Base-by-base conservation (phyloP, 2,113 vertebrate species). In the Clarias macrocephalus region DNA sequence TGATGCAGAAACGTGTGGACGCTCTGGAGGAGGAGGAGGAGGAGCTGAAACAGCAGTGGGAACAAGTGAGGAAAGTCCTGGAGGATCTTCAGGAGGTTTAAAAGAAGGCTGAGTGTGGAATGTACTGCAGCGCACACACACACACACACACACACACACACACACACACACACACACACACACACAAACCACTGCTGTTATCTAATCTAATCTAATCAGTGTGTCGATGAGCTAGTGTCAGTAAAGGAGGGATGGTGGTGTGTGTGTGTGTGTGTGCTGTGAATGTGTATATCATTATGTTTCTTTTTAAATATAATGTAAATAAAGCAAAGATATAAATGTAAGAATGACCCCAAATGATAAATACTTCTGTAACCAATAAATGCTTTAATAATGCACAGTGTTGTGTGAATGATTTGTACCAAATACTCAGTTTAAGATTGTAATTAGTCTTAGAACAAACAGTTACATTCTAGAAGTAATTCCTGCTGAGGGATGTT, bases 21-120 rank as follows among this genome's bases (percentile, higher is more conserved):
- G 16, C 2, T 4, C 83, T 88, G 54, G 21, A 62, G 23, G 63
- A 88, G 30, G 70, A 85, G 83, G 83, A 88, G 79, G 3, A 33
- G 13, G 16, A 72, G 37, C 56, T 88, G 62, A 88, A 86, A 11
- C 30, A 42, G n/a, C 86, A 33, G 30, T 42, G 62, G 54, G 83
- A 85, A 28, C 63, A 87, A n/a, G 82, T 89, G 37, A 87, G 19
- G 77, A 70, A 68, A 70, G 21, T 15, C 21, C 42, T 85, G 37
- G 54, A 18, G 2, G 42, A 76, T n/a, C 11, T 54, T 42, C 60
- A 28, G 60, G 37, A 37, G 56, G 77, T 37, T 52, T 28, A 5
- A 59, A 42, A 83, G 12, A 33, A 84, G 80, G 65, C 42, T 86
- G 28, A 52, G 0, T 12, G 2, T 5, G 3, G 13, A 48, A 15